A percentile compares a stretch with the other conserved stretches of the same genome.
phyloP scores from a whole-genome alignment of 2,113 vertebrate genomes.

The Pica pica region DNA sequence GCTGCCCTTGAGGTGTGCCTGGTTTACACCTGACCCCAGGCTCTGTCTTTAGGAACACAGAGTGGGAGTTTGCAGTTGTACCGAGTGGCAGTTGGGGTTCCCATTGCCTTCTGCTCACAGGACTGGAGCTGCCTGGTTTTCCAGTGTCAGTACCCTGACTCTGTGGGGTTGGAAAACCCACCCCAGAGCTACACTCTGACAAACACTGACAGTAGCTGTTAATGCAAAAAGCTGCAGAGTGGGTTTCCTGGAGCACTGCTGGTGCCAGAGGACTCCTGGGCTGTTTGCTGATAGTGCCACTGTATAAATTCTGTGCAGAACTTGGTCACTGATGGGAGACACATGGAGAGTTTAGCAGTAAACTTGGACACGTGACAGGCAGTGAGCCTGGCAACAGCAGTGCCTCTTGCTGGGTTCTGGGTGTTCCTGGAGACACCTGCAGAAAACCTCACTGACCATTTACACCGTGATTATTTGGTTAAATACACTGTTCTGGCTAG shows the following conservation, averaged over 20 bases:
- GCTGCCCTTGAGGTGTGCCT: background rate
- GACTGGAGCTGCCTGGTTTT: background rate
- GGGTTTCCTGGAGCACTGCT: background rate
- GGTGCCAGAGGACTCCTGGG: background rate
- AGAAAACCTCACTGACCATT: background rate
- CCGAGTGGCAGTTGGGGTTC: background rate
- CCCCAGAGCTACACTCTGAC: background rate
- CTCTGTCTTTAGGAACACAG: fast-evolving
- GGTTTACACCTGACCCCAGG: background rate
- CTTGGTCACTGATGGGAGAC: background rate
- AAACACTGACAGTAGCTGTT: background rate
- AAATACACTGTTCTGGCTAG: background rate
- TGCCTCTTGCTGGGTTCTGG: background rate
- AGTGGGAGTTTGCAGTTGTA: background rate
- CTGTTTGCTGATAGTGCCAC: background rate
- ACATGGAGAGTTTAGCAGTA: fast-evolving
- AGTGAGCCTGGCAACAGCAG: background rate
- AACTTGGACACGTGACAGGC: fast-evolving
- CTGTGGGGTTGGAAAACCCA: background rate
- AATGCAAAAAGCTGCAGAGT: background rate
- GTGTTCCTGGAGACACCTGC: background rate
- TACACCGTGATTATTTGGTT: background rate
- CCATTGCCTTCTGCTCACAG: fast-evolving
- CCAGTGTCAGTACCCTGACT: fast-evolving
- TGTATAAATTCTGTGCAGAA: background rate